Evolutionary conservation across 2,797 vertebrate genomes (phyloP).

Genomic region (Labeo calbasu): DNA sequence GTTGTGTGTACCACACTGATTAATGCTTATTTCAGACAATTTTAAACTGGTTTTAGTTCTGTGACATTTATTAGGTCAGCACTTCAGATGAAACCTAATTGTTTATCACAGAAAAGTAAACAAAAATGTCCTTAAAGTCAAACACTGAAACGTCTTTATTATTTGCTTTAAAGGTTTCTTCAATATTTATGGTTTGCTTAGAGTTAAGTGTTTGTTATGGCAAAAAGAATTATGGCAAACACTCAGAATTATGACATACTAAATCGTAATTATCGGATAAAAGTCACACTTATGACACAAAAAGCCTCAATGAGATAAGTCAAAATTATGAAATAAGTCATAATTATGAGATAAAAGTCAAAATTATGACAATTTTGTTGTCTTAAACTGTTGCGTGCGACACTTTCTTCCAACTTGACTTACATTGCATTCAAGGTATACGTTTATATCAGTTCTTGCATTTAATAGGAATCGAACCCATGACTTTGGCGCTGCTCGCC

Average conservation of each 20-base stretch:
- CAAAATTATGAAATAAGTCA: background rate
- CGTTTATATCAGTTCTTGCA: background rate
- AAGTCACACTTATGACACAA: no score
- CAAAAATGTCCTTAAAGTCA: background rate
- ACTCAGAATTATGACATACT: background rate
- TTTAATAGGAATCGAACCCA: background rate
- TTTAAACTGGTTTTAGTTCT: background rate
- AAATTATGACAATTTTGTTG: background rate
- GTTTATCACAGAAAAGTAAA: background rate
- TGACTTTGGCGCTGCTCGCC: background rate
- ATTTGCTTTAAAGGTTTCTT: background rate
- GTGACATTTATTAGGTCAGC: background rate
- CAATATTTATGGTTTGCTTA: background rate
- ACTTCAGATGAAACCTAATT: background rate
- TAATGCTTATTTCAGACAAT: background rate
- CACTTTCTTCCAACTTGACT: background rate
- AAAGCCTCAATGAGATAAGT: no score
- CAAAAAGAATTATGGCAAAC: no score
- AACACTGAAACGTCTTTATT: background rate
- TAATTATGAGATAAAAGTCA: background rate
- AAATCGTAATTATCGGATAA: background rate
- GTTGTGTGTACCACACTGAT: background rate
- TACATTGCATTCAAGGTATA: background rate
- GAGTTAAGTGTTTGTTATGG: background rate
- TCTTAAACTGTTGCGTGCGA: background rate